A percentile compares a stretch with the other conserved stretches of the same genome.
phyloP scores from a whole-genome alignment of 2,888 invertebrate species.

The Subacronicta megacephala region DNA sequence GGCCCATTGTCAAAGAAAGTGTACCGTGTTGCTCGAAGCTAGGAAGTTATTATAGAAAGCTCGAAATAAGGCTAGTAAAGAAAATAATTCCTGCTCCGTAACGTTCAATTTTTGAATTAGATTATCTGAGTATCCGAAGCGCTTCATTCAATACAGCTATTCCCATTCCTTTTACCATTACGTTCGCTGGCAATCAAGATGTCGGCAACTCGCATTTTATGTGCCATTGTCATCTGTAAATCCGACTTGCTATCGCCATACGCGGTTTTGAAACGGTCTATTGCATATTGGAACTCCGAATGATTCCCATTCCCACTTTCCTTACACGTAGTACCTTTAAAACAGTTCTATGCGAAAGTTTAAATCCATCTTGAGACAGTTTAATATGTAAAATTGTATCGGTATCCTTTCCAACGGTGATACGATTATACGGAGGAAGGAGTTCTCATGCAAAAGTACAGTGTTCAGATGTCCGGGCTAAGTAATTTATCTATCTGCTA shows the following conservation, averaged over 20 bases:
- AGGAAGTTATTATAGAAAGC: not conserved
- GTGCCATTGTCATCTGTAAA: slow-evolving; percentile 31
- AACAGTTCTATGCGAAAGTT: slow-evolving; percentile 20
- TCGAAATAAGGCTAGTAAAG: not conserved
- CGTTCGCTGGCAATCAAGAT: slow-evolving; percentile 20
- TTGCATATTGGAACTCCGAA: slow-evolving; percentile 1
- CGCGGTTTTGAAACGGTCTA: slow-evolving; percentile 12
- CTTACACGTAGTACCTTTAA: not conserved
- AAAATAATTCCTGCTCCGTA: not conserved
- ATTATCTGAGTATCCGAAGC: slow-evolving; percentile 1
- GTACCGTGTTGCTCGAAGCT: not conserved
- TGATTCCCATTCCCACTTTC: slow-evolving; percentile 3
- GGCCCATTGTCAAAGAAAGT: too few relatives aligned
- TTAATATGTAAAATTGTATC: slow-evolving; percentile 56
- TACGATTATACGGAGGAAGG: slow-evolving; percentile 48
- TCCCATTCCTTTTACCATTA: slow-evolving; percentile 16
- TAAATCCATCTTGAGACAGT: slow-evolving; percentile 41
- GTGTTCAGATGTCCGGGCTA: slow-evolving; percentile 63
- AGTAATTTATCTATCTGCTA: slow-evolving; percentile 65
- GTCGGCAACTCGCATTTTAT: slow-evolving; percentile 40
- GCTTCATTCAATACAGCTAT: slow-evolving; percentile 25
- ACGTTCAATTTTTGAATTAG: not conserved
- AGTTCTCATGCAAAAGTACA: slow-evolving; percentile 58
- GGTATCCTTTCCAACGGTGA: slow-evolving; percentile 33
- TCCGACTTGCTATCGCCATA: slow-evolving; percentile 26